A percentile compares a stretch with the other conserved stretches of the same genome.
phyloP scores from a whole-genome alignment of 2,888 invertebrate species.

The Hydroisotoma schaefferi region DNA sequence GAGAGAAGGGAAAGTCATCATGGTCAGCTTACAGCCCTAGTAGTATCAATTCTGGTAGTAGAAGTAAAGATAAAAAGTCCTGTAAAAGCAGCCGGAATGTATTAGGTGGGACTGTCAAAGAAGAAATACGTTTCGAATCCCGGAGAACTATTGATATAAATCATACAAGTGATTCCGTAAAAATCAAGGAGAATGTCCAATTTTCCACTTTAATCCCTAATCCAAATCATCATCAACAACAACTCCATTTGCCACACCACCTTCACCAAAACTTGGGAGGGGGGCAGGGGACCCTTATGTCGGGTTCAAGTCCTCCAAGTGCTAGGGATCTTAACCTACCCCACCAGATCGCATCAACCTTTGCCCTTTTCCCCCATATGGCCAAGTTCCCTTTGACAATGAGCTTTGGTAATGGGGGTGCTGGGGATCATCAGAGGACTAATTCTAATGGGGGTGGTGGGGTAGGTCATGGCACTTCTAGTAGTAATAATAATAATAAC shows the following conservation, averaged over 20 bases:
- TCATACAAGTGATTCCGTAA: conserved; percentile 43
- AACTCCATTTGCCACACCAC: background rate
- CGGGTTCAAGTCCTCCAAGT: background rate
- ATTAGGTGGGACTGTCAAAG: conserved; percentile 40
- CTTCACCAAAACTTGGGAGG: too few relatives aligned
- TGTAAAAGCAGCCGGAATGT: too few relatives aligned
- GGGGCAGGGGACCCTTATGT: too few relatives aligned
- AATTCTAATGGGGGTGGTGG: conserved; percentile 18
- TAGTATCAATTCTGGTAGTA: background rate
- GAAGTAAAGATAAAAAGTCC: background rate
- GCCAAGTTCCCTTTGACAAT: conserved; percentile 33
- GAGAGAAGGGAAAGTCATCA: too few relatives aligned
- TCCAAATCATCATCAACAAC: background rate
- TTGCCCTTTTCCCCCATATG: conserved; percentile 41
- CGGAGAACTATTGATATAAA: conserved; percentile 46
- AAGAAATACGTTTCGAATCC: conserved; percentile 48
- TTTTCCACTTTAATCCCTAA: conserved; percentile 42
- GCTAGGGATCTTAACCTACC: conserved; percentile 26
- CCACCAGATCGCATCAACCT: conserved; percentile 35
- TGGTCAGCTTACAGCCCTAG: too few relatives aligned
- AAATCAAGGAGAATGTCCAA: conserved; percentile 47
- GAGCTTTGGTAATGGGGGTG: too few relatives aligned
- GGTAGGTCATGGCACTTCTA: conserved; percentile 8
- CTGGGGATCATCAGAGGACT: too few relatives aligned
- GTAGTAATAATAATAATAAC: too few relatives aligned